phyloP scores from a whole-genome alignment of 2,113 vertebrate genomes.

The Tragelaphus buxtoni region DNA sequence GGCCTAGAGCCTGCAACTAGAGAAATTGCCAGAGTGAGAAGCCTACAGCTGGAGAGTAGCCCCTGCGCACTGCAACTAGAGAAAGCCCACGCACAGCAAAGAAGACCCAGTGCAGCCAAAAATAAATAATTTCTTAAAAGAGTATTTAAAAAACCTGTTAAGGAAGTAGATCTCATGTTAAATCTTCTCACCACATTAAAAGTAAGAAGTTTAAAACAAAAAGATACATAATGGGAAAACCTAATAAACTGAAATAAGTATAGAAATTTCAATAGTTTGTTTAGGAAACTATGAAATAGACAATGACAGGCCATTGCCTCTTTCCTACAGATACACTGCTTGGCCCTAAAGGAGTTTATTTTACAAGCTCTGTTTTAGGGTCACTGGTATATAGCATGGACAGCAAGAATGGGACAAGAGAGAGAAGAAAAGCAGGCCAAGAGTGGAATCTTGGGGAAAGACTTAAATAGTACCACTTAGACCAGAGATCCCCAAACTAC shows the following conservation, averaged over 20 bases:
- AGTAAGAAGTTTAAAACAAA: neutral
- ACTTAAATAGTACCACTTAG: neutral
- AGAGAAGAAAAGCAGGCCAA: neutral
- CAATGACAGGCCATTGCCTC: neutral
- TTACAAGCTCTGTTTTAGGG: neutral
- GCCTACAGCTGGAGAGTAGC: rapidly evolving
- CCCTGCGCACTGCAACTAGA: neutral
- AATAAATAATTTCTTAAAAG: neutral
- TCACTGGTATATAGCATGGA: neutral
- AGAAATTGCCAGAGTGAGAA: neutral
- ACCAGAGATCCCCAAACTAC: neutral
- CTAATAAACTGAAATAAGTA: neutral
- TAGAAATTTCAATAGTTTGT: neutral
- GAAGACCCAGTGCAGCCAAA: neutral
- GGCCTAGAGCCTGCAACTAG: neutral
- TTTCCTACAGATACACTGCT: no score
- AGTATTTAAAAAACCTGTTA: neutral
- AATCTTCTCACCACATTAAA: neutral
- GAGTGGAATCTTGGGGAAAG: neutral
- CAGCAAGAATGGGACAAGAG: neutral
- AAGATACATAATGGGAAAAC: neutral
- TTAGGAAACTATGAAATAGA: neutral
- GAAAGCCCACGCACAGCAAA: neutral
- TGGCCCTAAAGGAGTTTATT: neutral
- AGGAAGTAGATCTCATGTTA: neutral